Evolutionary conservation across 2,888 invertebrate species (phyloP).

Genomic region (Laothoe populi): DNA sequence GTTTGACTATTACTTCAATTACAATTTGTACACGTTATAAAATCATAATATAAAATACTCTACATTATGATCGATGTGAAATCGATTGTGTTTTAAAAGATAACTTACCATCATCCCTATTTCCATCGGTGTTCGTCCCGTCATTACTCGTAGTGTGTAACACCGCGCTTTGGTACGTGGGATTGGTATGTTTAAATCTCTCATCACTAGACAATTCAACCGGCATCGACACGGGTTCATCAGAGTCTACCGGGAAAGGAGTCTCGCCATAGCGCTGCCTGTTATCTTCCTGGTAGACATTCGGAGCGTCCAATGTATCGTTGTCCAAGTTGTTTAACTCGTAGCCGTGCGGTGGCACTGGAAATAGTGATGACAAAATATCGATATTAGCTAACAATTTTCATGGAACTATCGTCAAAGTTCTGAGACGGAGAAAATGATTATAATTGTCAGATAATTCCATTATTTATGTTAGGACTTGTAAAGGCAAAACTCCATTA

Average conservation of each 20-base stretch:
- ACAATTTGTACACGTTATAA: too few relatives aligned
- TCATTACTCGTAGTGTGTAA: conserved; percentile 81
- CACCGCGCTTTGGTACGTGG: conserved; percentile 91
- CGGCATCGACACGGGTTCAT: conserved; percentile 78
- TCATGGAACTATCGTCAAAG: too few relatives aligned
- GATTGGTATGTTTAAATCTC: conserved; percentile 89
- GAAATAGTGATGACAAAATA: conserved; percentile 42
- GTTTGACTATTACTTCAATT: too few relatives aligned
- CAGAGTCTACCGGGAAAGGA: conserved; percentile 71
- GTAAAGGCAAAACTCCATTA: too few relatives aligned
- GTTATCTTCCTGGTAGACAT: conserved; percentile 77
- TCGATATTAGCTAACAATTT: neutral
- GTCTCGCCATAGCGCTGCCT: conserved; percentile 68
- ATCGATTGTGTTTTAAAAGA: neutral
- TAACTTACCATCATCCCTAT: conserved; percentile 74
- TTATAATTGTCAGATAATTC: too few relatives aligned
- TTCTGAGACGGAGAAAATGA: too few relatives aligned
- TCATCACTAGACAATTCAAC: conserved; percentile 70
- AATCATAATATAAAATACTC: too few relatives aligned
- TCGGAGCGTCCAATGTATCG: conserved; percentile 87
- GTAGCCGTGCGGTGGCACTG: conserved; percentile 87
- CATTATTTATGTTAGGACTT: too few relatives aligned
- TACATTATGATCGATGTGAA: too few relatives aligned
- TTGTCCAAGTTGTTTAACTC: conserved; percentile 88
- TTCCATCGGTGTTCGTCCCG: conserved; percentile 58